Evolutionary conservation across 2,888 invertebrate species (phyloP).

Genomic region (Aelia acuminata): DNA sequence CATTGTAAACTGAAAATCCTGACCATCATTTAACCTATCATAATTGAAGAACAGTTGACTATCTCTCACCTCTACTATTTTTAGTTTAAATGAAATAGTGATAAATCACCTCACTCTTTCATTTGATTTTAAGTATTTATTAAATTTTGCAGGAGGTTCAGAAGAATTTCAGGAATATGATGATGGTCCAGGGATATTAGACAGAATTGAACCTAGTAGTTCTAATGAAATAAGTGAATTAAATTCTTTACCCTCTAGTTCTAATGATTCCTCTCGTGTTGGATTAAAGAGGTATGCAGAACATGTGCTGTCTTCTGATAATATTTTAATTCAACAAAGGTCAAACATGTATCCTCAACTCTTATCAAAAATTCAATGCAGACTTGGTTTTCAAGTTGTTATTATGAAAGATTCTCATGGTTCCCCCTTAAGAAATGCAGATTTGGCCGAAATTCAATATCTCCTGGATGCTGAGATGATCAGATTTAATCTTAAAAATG

Average conservation of each 20-base stretch:
- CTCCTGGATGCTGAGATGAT: neutral
- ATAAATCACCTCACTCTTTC: no score
- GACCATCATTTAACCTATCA: no score
- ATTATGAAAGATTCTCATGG: slow-evolving; percentile 2
- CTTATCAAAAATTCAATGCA: neutral
- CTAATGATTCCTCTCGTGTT: neutral
- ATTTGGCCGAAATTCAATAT: neutral
- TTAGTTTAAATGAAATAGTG: no score
- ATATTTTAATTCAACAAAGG: neutral
- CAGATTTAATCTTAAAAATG: neutral
- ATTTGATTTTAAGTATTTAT: neutral
- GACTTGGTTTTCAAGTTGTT: neutral
- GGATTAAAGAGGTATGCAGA: neutral
- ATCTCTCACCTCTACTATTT: no score
- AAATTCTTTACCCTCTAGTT: neutral
- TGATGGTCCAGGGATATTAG: neutral
- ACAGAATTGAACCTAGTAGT: neutral
- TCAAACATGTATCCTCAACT: neutral
- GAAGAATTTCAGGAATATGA: neutral
- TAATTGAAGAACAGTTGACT: no score
- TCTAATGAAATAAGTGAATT: neutral
- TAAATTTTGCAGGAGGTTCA: neutral
- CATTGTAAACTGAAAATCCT: no score
- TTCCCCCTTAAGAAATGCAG: neutral
- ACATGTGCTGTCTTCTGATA: neutral